Percentiles rank a stretch among this genome's conserved stretches.
These are phyloP conservation scores for Lynx canadensis DNA, from an alignment of 2,113 vertebrate species.

Conservation along the genomic window DNA sequence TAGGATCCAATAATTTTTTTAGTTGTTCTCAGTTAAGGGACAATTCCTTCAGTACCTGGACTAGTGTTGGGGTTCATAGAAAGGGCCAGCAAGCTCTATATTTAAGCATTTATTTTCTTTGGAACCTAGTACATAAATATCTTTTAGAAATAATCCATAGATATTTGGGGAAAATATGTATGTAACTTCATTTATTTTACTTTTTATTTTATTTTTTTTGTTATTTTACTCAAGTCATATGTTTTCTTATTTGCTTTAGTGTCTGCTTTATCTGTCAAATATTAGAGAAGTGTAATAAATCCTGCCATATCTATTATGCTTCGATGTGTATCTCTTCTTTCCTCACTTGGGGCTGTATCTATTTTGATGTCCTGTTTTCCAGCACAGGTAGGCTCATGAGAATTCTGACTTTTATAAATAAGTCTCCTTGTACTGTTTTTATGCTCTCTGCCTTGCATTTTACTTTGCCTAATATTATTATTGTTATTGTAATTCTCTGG, in stretches of 20 bases:
- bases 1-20: background rate
- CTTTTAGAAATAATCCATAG: background rate
- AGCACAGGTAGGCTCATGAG: background rate
- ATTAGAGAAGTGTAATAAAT: slow-evolving; percentile 27
- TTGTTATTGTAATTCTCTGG: background rate
- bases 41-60: background rate
- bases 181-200: background rate
- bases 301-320: background rate
- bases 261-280: background rate
- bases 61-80: background rate
- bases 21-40: background rate
- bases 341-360: background rate
- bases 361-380: background rate
- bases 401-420: slow-evolving; percentile 14
- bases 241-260: slow-evolving; percentile 46
- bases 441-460: slow-evolving; percentile 3
- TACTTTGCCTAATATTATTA: background rate
- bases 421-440: background rate
- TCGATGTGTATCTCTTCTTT: background rate
- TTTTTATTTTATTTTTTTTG: too few relatives aligned
- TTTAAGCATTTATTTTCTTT: background rate
- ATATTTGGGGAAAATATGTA: background rate
- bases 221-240: background rate
- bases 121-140: background rate
- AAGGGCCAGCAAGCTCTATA: background rate